A percentile compares a stretch with the other conserved stretches of the same genome.
phyloP scores from a whole-genome alignment of 37 sponge, comb jelly and placozoan genomes.

The Diacarnus erythraeanus region DNA sequence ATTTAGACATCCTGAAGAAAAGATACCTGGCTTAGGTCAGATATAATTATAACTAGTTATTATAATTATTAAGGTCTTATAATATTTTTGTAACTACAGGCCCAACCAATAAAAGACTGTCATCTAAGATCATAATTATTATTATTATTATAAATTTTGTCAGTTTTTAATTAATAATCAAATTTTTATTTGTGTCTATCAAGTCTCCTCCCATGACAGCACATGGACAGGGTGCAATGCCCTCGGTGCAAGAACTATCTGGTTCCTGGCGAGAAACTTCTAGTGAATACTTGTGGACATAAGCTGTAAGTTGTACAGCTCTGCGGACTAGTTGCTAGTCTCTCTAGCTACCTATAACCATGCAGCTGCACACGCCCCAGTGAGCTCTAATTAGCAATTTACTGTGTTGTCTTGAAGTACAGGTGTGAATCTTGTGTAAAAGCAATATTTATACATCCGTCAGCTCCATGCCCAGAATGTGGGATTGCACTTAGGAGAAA shows the following conservation, averaged over 20 bases:
- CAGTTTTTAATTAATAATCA: no score
- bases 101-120: not conserved
- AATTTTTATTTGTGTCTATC: no score
- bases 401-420: no score
- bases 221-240: constrained; percentile 90
- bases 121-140: no score
- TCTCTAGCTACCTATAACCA: not conserved
- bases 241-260: constrained; percentile 94
- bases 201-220: not conserved
- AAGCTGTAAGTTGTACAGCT: constrained; percentile 69
- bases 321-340: no score
- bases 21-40: constrained; percentile 28
- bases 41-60: not conserved
- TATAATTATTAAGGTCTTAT: not conserved
- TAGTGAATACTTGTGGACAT: constrained; percentile 98
- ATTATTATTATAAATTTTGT: no score
- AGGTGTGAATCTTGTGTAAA: constrained; percentile 95
- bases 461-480: constrained; percentile 93
- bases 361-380: not conserved
- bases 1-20: constrained; percentile 33
- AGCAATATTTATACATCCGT: constrained; percentile 83
- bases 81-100: not conserved
- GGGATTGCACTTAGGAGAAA: constrained; percentile 74
- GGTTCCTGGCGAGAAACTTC: constrained; percentile 83
- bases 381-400: not conserved